A percentile compares a stretch with the other conserved stretches of the same genome.
These are phyloP conservation scores for Lasioglossum figueresi DNA, from an alignment of 2,888 invertebrate genomes.

Conservation along the genomic window DNA sequence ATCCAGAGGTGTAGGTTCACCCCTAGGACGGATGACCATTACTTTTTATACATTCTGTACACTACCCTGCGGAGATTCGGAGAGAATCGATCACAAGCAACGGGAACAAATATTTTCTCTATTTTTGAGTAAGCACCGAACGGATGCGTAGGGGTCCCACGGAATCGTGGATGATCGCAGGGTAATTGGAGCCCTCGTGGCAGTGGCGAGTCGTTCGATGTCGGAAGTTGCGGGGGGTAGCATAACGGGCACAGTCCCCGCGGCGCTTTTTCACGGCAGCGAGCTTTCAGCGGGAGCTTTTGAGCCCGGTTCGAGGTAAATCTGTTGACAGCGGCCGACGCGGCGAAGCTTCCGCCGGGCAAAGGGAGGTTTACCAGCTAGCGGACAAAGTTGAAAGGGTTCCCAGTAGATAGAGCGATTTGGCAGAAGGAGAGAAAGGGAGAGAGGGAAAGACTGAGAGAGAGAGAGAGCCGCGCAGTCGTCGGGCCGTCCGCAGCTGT, in stretches of 20 bases:
- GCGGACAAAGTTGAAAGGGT: constrained; percentile 9
- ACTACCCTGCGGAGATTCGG: too few relatives aligned
- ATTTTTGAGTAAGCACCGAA: not conserved
- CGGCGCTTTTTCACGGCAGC: not conserved
- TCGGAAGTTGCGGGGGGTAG: not conserved
- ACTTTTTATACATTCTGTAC: too few relatives aligned
- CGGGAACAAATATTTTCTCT: too few relatives aligned
- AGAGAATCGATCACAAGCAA: too few relatives aligned
- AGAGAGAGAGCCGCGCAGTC: not conserved
- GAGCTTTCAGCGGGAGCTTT: not conserved
- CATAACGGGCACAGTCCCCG: not conserved
- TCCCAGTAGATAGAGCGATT: constrained; percentile 26
- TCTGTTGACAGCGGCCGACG: constrained; percentile 8
- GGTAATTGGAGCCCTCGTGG: not conserved
- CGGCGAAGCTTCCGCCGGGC: not conserved
- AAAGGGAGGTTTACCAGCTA: constrained; percentile 7
- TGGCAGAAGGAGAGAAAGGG: not conserved
- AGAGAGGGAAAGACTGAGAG: not conserved
- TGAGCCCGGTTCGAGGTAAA: not conserved
- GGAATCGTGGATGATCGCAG: not conserved
- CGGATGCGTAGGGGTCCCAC: not conserved
- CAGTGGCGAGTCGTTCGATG: not conserved
- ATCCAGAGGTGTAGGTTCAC: too few relatives aligned
- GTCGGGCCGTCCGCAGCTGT: not conserved
- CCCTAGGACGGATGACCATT: too few relatives aligned